Conservation (phyloP, 2,888 invertebrate species). For the Rhogogaster chlorosoma region DNA sequence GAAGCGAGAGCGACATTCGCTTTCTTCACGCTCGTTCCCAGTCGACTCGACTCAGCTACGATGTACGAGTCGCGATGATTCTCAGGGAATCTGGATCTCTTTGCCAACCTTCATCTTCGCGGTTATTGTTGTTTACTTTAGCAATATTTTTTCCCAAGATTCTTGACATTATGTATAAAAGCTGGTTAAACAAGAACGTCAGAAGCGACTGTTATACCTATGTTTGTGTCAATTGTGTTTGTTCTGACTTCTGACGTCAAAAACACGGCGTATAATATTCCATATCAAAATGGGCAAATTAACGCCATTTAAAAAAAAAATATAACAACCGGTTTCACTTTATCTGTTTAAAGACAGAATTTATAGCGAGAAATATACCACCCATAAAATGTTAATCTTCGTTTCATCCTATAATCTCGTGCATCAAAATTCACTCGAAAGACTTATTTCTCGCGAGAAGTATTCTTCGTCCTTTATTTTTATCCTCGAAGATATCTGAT, state of each 20-base stretch:
- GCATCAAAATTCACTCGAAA: background rate
- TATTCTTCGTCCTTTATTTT: background rate
- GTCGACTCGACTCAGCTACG: background rate
- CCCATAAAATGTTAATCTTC: background rate
- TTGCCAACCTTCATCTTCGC: background rate
- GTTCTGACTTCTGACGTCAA: background rate
- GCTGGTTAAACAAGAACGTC: background rate
- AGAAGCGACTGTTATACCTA: background rate
- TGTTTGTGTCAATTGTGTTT: background rate
- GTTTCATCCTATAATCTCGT: background rate
- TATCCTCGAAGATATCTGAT: too few relatives aligned
- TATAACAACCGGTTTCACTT: background rate
- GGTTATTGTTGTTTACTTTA: background rate
- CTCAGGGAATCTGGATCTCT: background rate
- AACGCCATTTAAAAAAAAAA: background rate
- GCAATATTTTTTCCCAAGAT: background rate
- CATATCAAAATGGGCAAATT: background rate
- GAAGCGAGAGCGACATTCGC: slow-evolving; percentile 12
- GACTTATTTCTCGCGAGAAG: background rate
- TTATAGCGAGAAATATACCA: background rate
- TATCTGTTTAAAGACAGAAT: background rate
- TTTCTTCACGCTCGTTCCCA: background rate
- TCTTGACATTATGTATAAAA: background rate
- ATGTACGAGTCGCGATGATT: background rate
- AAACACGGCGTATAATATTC: background rate